Base-by-base conservation (phyloP, 2,797 vertebrate species). In the Myripristis jacobus region DNA sequence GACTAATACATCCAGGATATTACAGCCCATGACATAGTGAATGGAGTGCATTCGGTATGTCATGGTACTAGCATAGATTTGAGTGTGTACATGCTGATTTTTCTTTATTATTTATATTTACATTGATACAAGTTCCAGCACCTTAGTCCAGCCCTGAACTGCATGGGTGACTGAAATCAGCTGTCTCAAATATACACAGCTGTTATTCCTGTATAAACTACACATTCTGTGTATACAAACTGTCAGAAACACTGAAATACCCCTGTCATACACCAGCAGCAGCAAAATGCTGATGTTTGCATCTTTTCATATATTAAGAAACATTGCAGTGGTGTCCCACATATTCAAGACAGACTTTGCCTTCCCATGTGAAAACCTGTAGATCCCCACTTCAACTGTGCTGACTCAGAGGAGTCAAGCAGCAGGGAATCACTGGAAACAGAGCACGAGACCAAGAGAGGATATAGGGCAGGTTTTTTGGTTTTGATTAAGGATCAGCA, bases 401-500 rank as follows among this genome's bases (percentile, higher is more conserved):
- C 65, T 75, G 77, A 71, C 56, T 66, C 67, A 75, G 67, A 64
- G 18, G 60, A 44, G 16, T 29, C 36, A 24, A 31, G 12, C 21
- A 57, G 46, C 58, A 31, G 64, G 58, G 41, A 60, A 7, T 31
- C 53, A 31, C 53, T 56, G 15, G 55, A 36, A n/a, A 18, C 10
- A 57, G 31, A 41, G 55, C 38, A n/a, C 43, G 29, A 64, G 31
- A 11, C 56, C 46, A 31, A 68, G 44, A 66, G 48, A 51, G 22
- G 34, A 55, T 12, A 66, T 38, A 13, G n/a, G 3, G 18, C 29
- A 27, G 4, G 22, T 27, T 53, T 73, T 63, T 66, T 73, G 73
- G 65, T 59, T 80, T 70, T 22, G 18, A 65, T 79, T 83, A 73
- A 59, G 36, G 50, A 69, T 25, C 70, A 58, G 44, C 61, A 54